Evolutionary conservation across 1,140 invertebrate species (phyloP).

Genomic region (Drosophila ficusphila): DNA sequence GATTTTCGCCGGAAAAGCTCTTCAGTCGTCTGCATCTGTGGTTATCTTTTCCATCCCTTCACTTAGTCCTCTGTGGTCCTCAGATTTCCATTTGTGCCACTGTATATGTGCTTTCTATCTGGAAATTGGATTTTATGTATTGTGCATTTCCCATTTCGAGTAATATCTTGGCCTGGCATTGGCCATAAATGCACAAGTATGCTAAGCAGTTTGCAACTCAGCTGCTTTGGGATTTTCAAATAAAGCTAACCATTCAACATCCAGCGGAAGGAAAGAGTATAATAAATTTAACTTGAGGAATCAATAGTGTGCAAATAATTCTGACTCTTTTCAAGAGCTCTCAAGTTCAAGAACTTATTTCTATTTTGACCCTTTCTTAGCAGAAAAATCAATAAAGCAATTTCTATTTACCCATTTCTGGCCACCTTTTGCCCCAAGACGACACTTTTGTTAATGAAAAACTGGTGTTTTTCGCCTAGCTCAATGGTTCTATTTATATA

Average conservation of each 20-base stretch:
- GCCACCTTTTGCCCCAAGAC: slow-evolving; percentile 2
- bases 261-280: background rate
- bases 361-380: slow-evolving; percentile 1
- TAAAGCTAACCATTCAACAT: slow-evolving; percentile 14
- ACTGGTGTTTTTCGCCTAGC: slow-evolving; percentile 29
- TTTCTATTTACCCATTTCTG: slow-evolving; percentile 1
- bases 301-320: background rate
- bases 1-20: slow-evolving; percentile 59
- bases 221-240: slow-evolving; percentile 1
- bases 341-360: slow-evolving; percentile 23
- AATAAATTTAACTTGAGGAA: background rate
- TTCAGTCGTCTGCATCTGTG: slow-evolving; percentile 44
- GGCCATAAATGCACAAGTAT: slow-evolving; percentile 48
- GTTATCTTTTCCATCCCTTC: slow-evolving; percentile 18
- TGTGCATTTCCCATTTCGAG: slow-evolving; percentile 43
- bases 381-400: slow-evolving; percentile 55
- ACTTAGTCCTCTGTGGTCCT: slow-evolving; percentile 3
- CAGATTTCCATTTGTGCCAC: slow-evolving; percentile 29
- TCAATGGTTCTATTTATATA: slow-evolving; percentile 34
- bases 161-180: slow-evolving; percentile 33
- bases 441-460: slow-evolving; percentile 63
- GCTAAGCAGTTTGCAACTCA: slow-evolving; percentile 22
- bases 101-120: slow-evolving; percentile 4
- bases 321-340: background rate
- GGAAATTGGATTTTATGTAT: slow-evolving; percentile 66